Evolutionary conservation across 2,113 vertebrate genomes (phyloP).

Genomic region (Coryphaenoides rupestris): DNA sequence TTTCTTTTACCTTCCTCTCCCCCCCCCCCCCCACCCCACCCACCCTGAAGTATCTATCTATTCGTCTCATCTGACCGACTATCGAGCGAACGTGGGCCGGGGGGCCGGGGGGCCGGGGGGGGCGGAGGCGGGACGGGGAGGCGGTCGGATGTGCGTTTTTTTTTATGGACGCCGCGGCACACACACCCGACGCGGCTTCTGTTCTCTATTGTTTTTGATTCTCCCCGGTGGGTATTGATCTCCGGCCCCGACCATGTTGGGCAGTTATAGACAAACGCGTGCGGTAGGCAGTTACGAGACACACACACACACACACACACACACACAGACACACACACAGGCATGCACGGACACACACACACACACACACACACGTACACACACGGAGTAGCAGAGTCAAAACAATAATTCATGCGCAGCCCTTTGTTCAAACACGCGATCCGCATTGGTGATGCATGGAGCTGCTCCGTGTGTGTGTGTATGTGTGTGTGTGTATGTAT

Average conservation of each 20-base stretch:
- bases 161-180: conserved; percentile 53
- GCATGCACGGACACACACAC: not conserved
- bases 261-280: conserved; percentile 57
- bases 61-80: not conserved
- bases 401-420: conserved; percentile 13
- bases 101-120: too few relatives aligned
- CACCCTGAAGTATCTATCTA: too few relatives aligned
- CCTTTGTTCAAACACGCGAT: conserved; percentile 55
- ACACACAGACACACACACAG: not conserved
- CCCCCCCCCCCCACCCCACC: too few relatives aligned
- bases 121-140: too few relatives aligned
- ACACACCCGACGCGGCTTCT: conserved; percentile 39
- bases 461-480: conserved; percentile 26
- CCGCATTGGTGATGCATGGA: conserved; percentile 41
- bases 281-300: conserved; percentile 45
- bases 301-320: not conserved
- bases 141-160: conserved; percentile 10
- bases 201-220: conserved; percentile 65
- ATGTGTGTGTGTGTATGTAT: conserved; percentile 2
- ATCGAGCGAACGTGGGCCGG: not conserved
- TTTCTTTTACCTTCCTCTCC: not conserved
- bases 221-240: conserved; percentile 66
- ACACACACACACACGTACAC: conserved; percentile 1
- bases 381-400: not conserved
- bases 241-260: conserved; percentile 49